Conservation (phyloP, 2,888 invertebrate species). For the Allolobophora icterica region DNA sequence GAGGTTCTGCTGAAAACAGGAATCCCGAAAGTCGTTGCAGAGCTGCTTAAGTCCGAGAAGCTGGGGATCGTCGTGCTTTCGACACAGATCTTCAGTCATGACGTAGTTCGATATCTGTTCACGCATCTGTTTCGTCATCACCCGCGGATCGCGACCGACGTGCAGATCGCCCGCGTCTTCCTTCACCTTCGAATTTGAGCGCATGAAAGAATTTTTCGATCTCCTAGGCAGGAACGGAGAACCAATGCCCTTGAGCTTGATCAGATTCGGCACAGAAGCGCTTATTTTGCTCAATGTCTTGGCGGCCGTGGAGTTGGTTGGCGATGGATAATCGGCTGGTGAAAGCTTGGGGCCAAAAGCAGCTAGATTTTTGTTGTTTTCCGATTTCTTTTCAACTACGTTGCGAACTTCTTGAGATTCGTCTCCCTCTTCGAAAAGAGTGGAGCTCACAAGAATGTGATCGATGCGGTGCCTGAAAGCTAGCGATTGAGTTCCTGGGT, state of each 20-base stretch:
- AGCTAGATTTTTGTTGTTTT: neutral
- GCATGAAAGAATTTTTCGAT: neutral
- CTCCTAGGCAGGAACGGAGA: neutral
- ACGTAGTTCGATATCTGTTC: slow-evolving; percentile 11
- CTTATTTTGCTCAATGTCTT: neutral
- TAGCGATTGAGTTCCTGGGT: neutral
- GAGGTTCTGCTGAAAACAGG: slow-evolving; percentile 5
- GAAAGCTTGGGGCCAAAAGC: neutral
- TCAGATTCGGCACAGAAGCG: neutral
- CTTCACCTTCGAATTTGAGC: neutral
- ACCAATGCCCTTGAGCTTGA: neutral
- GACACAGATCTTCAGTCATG: slow-evolving; percentile 21
- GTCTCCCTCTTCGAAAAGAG: neutral
- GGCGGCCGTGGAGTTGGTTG: neutral
- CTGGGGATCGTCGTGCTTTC: neutral
- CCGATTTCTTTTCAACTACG: neutral
- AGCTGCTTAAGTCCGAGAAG: slow-evolving; percentile 23
- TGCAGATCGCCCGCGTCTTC: neutral
- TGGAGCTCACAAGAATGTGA: neutral
- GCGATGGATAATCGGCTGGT: neutral
- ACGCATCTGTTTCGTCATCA: slow-evolving; percentile 18
- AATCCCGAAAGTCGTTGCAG: neutral
- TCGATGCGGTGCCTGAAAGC: neutral
- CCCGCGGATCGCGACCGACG: neutral
- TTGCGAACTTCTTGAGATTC: neutral